Percentiles rank a stretch among this genome's conserved stretches.
These are phyloP conservation scores for Plebejus argus DNA, from an alignment of 2,888 invertebrate species.

Conservation along the genomic window DNA sequence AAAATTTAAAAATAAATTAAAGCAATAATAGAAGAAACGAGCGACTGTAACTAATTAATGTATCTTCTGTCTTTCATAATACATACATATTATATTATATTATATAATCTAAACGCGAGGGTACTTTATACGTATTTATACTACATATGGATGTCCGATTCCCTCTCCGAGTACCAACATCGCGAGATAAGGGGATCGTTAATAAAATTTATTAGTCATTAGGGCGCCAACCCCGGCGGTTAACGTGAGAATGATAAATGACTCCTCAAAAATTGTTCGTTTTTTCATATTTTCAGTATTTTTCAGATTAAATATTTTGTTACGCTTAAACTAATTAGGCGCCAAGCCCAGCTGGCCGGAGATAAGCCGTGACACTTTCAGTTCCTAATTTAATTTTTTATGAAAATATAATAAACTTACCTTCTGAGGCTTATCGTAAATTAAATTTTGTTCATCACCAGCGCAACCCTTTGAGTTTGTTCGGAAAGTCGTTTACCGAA, in stretches of 20 bases:
- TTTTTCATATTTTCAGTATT: slow-evolving; percentile 25
- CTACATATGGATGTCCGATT: background rate
- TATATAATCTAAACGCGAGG: background rate
- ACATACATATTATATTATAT: too few species aligned
- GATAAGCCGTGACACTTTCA: slow-evolving; percentile 28
- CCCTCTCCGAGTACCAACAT: background rate
- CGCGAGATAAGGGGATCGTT: slow-evolving; percentile 16
- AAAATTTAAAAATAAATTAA: too few species aligned
- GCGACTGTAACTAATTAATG: too few species aligned
- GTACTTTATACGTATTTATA: background rate
- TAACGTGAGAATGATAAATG: slow-evolving; percentile 30
- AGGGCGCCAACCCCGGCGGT: slow-evolving; percentile 24
- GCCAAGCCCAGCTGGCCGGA: slow-evolving; percentile 19
- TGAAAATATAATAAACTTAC: slow-evolving; percentile 17
- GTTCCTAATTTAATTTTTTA: slow-evolving; percentile 25
- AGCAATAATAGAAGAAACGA: too few species aligned
- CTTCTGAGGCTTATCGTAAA: slow-evolving; percentile 15
- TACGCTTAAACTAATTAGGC: slow-evolving; percentile 28
- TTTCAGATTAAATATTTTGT: slow-evolving; percentile 29
- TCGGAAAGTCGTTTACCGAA: background rate
- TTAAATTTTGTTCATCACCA: slow-evolving; percentile 8
- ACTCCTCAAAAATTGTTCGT: slow-evolving; percentile 5
- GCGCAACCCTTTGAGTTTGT: background rate
- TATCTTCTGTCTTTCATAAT: background rate
- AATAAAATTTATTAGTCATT: slow-evolving; percentile 27